These are phyloP conservation scores for Pogona vitticeps DNA, from an alignment of 2,113 vertebrate genomes.

Conservation along the genomic window DNA sequence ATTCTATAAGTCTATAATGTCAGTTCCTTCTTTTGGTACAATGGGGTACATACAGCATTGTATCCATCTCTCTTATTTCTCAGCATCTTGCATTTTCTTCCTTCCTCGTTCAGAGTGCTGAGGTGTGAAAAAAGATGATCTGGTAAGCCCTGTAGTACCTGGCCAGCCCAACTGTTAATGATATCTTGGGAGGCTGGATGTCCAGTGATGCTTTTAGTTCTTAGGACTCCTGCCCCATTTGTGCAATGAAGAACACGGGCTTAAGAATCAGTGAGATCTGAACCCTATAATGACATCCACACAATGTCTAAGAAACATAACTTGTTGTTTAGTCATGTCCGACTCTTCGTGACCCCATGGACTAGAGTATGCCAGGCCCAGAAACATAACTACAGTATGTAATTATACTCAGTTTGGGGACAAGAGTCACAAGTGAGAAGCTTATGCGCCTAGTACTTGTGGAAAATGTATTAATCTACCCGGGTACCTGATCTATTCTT, in stretches of 20 bases:
- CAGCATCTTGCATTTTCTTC: background rate
- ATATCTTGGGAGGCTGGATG: background rate
- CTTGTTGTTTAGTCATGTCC: too few relatives aligned
- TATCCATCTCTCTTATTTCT: too few relatives aligned
- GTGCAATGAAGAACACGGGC: background rate
- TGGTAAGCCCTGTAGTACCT: background rate
- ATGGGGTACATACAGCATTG: background rate
- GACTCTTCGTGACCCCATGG: too few relatives aligned
- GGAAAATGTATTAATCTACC: constrained; percentile 6
- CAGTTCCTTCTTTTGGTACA: background rate
- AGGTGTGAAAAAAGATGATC: background rate
- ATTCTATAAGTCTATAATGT: background rate
- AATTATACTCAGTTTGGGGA: background rate
- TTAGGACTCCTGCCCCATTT: background rate
- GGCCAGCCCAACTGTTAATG: background rate
- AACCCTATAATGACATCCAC: background rate
- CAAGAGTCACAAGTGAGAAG: background rate
- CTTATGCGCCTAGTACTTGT: background rate
- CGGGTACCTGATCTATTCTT: background rate
- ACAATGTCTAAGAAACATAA: background rate
- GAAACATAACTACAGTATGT: background rate
- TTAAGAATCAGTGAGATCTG: background rate
- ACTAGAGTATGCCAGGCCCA: too few relatives aligned
- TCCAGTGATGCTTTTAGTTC: background rate
- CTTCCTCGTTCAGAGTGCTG: background rate